phyloP scores from a whole-genome alignment of 1,140 invertebrate genomes.

The Drosophila auraria region DNA sequence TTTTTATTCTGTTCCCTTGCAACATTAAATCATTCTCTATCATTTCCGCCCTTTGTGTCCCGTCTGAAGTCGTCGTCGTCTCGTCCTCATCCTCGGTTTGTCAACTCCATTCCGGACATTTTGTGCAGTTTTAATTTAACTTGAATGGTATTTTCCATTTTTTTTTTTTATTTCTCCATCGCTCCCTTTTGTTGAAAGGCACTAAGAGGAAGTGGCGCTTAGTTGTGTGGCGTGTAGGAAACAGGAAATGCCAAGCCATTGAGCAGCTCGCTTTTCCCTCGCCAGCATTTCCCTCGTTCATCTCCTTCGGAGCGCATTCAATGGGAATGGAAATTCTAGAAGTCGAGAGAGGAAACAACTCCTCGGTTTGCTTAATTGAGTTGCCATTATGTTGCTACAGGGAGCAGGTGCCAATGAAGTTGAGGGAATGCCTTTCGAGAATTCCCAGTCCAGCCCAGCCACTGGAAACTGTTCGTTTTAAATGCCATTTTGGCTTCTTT shows the following conservation, averaged over 20 bases:
- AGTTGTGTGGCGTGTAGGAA: constrained; percentile 67
- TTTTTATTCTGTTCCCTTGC: constrained; percentile 10
- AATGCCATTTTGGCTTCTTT: constrained; percentile 44
- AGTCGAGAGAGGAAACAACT: constrained; percentile 59
- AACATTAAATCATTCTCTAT: constrained; percentile 83
- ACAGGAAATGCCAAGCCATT: constrained; percentile 69
- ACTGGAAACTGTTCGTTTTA: constrained; percentile 42
- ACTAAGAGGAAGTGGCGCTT: constrained; percentile 67
- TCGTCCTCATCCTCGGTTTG: constrained; percentile 24
- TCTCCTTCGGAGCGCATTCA: constrained; percentile 51
- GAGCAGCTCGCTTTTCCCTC: constrained; percentile 21
- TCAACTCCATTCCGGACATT: constrained; percentile 60
- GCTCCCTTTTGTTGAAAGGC: constrained; percentile 38
- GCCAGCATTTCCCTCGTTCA: constrained; percentile 5
- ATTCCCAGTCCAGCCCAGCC: neutral
- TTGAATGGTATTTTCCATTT: constrained; percentile 59
- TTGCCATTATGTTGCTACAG: constrained; percentile 66
- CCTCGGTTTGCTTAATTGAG: constrained; percentile 78
- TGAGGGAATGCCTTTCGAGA: constrained; percentile 21
- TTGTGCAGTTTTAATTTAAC: constrained; percentile 78
- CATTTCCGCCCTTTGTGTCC: constrained; percentile 70
- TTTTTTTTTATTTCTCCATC: constrained; percentile 10
- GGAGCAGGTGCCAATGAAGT: constrained; percentile 39
- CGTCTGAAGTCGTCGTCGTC: constrained; percentile 41
- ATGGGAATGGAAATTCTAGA: constrained; percentile 65